phyloP scores from a whole-genome alignment of 1,140 invertebrate species.

The Habropoda laboriosa region DNA sequence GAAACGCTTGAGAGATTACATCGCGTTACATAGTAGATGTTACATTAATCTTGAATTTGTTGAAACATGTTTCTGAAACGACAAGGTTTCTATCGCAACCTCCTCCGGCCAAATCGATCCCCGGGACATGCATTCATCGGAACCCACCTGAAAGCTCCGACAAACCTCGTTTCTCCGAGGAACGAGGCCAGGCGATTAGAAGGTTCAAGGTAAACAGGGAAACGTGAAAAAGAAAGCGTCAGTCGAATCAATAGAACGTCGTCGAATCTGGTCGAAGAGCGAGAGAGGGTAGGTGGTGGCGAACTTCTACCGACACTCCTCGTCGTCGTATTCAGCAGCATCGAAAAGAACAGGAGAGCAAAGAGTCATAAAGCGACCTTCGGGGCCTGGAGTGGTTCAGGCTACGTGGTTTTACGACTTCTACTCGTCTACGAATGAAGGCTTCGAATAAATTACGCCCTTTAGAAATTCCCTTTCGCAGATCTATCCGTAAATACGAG shows the following conservation, averaged over 20 bases:
- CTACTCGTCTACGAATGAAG: neutral
- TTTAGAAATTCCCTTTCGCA: conserved; percentile 30
- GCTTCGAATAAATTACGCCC: conserved; percentile 36
- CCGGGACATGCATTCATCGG: neutral
- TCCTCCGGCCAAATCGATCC: neutral
- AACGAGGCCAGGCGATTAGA: conserved; percentile 4
- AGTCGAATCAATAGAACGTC: conserved; percentile 13
- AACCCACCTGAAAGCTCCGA: neutral
- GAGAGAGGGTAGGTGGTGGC: neutral
- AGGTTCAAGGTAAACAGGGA: neutral
- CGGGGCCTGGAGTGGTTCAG: neutral
- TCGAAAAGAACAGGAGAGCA: neutral
- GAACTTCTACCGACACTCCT: conserved; percentile 13
- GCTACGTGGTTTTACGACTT: conserved; percentile 26
- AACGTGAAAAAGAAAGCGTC: neutral
- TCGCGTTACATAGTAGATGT: no score
- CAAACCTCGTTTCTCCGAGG: neutral
- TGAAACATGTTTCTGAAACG: no score
- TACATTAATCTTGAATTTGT: no score
- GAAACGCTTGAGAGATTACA: no score
- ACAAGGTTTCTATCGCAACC: neutral
- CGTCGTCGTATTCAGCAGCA: neutral
- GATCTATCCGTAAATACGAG: neutral
- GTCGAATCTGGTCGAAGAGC: neutral
- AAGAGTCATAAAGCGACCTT: conserved; percentile 24